Percentiles rank a stretch among this genome's conserved stretches.
Conservation (phyloP, 2,113 vertebrate genomes). For the Equus quagga region DNA sequence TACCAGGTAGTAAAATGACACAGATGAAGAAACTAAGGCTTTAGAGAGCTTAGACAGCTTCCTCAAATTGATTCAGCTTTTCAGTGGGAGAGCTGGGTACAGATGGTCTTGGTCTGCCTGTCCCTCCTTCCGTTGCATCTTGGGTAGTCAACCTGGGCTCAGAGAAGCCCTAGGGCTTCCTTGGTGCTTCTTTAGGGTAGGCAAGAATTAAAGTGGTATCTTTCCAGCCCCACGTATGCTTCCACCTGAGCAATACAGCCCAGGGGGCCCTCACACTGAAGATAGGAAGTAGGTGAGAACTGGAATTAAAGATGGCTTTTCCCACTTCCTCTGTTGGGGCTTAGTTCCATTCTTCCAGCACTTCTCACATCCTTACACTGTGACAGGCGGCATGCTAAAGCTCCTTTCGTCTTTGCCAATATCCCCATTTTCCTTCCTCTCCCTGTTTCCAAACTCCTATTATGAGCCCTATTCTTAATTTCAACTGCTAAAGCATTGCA, state of each 20-base stretch:
- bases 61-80: not conserved
- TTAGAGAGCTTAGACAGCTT: not conserved
- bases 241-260: not conserved
- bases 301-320: not conserved
- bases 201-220: not conserved
- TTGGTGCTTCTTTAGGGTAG: fast-evolving
- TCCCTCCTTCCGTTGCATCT: not conserved
- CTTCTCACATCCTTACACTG: fast-evolving
- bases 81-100: not conserved
- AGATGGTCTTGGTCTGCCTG: not conserved
- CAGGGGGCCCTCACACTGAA: not conserved
- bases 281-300: not conserved
- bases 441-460: not conserved
- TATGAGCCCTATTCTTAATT: not conserved
- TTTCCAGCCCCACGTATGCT: not conserved
- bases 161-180: not conserved
- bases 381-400: not conserved
- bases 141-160: not conserved
- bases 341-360: not conserved
- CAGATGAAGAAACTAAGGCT: not conserved
- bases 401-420: not conserved
- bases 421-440: not conserved
- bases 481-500: not conserved
- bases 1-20: not conserved
- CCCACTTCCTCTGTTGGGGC: not conserved